Evolutionary conservation across 2,888 invertebrate genomes (phyloP), one percentile per base, ranked within the genome.

Genomic region (Venustoraphidia nigricollis): DNA sequence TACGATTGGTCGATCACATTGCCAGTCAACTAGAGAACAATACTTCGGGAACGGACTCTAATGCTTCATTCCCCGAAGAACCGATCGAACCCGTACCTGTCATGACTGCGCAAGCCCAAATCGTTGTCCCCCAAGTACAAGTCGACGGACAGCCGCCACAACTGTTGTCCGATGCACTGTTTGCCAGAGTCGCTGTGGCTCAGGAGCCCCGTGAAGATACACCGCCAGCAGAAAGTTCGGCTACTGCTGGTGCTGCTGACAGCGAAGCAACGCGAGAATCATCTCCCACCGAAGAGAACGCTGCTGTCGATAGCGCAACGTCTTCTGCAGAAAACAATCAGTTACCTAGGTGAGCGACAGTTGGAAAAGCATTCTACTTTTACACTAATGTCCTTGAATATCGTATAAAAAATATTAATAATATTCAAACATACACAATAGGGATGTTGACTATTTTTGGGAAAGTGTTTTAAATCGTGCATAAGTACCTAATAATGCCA

Each of bases 11-110:
- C 3, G 63, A 65, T 48, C 62, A 63, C 3, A 59, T 69, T 10
- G 59, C 76, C 10, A 62, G 67, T 51, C 65, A 66, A 50, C 58
- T 76, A 13, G 71, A 75, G 37, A 62, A 65, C 57, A 64, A 65
- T 3, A 51, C 52, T 27, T 38, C 40, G 8, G 41, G 52, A 48
- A 9, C 45, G 50, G 53, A 39, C 38, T 46, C 53, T 1, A 59
- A 56, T 45, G 53, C 46, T 10, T 13, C 47, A 36, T 38, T 41
- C 41, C 60, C 64, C 3, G 59, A 61, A 38, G 59, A 60, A 41
- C 60, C 66, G 40, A 17, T 41, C 36, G 52, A 55, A 17, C 47
- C 48, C 27, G 34, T 51, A 17, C 56, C 64, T 34, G 60, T 62
- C 43, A 61, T 62, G 43, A 64, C 65, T 4, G 56, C 60, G 13